A percentile compares a stretch with the other conserved stretches of the same genome.
Conservation (phyloP, 53 echinoderm and acorn worm species). For the Henricia sp. region DNA sequence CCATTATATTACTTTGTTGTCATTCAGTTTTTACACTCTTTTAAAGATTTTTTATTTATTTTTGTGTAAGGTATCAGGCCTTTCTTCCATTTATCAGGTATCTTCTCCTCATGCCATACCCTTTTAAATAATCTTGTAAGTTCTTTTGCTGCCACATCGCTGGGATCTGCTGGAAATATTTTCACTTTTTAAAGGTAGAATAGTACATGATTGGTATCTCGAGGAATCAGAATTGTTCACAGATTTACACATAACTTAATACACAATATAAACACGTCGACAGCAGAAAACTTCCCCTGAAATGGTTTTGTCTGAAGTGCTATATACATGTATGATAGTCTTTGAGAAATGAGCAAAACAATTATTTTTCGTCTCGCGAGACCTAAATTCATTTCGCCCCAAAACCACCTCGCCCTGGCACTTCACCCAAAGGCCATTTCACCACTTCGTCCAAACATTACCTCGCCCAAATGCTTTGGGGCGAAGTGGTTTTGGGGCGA, state of each 20-base stretch:
- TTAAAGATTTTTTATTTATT: conserved; percentile 28
- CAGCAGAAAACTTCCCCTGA: too few species aligned
- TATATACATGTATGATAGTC: too few species aligned
- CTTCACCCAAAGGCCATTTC: too few species aligned
- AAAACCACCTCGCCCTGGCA: too few species aligned
- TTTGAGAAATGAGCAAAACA: too few species aligned
- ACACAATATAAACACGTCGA: too few species aligned
- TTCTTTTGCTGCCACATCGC: neutral
- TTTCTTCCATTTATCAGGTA: conserved; percentile 36
- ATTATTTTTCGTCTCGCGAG: too few species aligned
- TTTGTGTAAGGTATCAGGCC: neutral
- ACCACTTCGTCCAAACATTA: too few species aligned
- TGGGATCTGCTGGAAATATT: neutral
- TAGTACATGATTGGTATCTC: neutral
- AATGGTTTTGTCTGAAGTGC: too few species aligned
- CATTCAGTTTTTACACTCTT: conserved; percentile 33
- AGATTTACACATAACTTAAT: neutral
- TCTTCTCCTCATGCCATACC: conserved; percentile 34
- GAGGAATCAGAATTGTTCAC: neutral
- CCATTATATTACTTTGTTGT: conserved; percentile 1
- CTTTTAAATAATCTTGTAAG: neutral
- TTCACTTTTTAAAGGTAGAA: neutral
- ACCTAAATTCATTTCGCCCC: too few species aligned
- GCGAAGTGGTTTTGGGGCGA: too few species aligned
- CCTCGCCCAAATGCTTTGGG: too few species aligned